These are phyloP conservation scores for Gasterosteus aculeatus DNA, from an alignment of 2,113 vertebrate genomes.

Conservation along the genomic window DNA sequence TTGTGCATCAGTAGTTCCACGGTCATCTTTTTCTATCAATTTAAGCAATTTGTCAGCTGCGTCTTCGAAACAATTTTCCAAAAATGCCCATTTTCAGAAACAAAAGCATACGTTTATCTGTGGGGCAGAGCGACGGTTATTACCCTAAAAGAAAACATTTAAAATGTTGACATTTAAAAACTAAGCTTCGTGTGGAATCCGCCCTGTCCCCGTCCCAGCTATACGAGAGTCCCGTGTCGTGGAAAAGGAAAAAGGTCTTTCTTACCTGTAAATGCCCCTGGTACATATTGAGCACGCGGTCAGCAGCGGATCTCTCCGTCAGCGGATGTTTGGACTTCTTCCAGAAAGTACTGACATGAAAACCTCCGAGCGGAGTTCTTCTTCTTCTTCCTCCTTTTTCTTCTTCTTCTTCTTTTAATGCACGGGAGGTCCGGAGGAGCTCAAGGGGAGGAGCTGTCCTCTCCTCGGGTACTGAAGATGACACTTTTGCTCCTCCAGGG, in stretches of 20 bases:
- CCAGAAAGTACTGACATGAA: slow-evolving; percentile 54
- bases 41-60: not conserved
- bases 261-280: slow-evolving; percentile 87
- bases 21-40: not conserved
- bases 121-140: slow-evolving; percentile 12
- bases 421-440: slow-evolving; percentile 49
- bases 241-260: not conserved
- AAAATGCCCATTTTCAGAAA: not conserved
- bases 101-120: not conserved
- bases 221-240: slow-evolving; percentile 11
- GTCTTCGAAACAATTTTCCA: not conserved
- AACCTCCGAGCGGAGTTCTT: slow-evolving; percentile 28
- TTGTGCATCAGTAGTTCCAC: not conserved
- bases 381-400: not conserved
- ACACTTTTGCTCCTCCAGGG: slow-evolving; percentile 54
- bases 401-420: not conserved
- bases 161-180: slow-evolving; percentile 47
- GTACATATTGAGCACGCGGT: slow-evolving; percentile 84
- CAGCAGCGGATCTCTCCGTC: slow-evolving; percentile 62
- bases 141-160: too few species aligned
- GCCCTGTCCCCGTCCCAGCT: slow-evolving; percentile 10
- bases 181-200: slow-evolving; percentile 7
- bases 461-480: slow-evolving; percentile 72
- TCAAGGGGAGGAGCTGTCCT: slow-evolving; percentile 70
- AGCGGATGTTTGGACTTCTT: slow-evolving; percentile 61